Conservation (phyloP, 1,140 invertebrate species). For the Bradysia coprophila region DNA sequence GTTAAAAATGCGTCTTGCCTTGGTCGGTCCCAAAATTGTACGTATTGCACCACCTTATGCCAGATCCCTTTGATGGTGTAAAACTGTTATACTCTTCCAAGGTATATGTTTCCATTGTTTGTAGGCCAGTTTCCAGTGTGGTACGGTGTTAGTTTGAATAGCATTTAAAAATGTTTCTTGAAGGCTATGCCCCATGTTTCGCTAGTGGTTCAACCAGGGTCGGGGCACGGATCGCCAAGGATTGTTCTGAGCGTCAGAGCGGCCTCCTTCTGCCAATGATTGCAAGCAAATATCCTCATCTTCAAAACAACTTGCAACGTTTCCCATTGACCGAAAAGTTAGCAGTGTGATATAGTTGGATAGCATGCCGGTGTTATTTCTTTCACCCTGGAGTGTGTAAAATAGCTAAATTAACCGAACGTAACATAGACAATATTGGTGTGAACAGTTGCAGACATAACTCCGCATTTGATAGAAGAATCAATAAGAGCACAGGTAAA, state of each 20-base stretch:
- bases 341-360: constrained; percentile 59
- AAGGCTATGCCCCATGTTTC: no score
- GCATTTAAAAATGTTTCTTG: constrained; percentile 60
- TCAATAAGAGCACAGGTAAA: no score
- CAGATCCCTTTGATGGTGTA: constrained; percentile 9
- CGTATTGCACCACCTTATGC: constrained; percentile 11
- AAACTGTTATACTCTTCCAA: constrained; percentile 18
- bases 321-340: constrained; percentile 49
- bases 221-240: constrained; percentile 65
- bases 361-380: constrained; percentile 72
- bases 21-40: constrained; percentile 28
- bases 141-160: constrained; percentile 54
- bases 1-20: constrained; percentile 41
- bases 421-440: no score
- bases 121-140: constrained; percentile 73
- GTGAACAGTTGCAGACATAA: no score
- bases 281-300: constrained; percentile 85
- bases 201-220: constrained; percentile 29
- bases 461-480: no score
- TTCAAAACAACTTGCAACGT: constrained; percentile 70
- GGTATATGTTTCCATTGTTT: constrained; percentile 43
- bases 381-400: constrained; percentile 73
- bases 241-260: constrained; percentile 65
- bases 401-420: no score
- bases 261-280: constrained; percentile 74